A percentile compares a stretch with the other conserved stretches of the same genome.
These are phyloP conservation scores for Oryzias curvinotus DNA, from an alignment of 2,113 vertebrate species.

Conservation along the genomic window DNA sequence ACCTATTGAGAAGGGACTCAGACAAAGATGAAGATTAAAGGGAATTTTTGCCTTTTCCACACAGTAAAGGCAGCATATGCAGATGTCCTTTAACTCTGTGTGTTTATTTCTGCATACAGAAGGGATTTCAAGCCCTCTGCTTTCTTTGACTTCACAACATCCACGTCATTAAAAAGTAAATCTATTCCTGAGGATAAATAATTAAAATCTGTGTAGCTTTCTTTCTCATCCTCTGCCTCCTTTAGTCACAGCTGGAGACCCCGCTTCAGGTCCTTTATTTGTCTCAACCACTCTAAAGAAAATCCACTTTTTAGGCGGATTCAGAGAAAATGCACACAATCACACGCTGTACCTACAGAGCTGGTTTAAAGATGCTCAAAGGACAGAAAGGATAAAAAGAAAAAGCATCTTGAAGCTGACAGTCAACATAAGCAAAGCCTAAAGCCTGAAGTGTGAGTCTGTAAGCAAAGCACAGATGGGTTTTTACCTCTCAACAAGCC, in stretches of 20 bases:
- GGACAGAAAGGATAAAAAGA: constrained; percentile 13
- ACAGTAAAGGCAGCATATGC: no score
- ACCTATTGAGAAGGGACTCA: no score
- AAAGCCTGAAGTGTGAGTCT: constrained; percentile 6
- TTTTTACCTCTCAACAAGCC: constrained; percentile 71
- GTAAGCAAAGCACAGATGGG: constrained; percentile 25
- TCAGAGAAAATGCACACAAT: constrained; percentile 32
- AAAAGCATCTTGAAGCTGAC: constrained; percentile 4
- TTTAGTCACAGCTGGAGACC: constrained; percentile 48
- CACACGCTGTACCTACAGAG: constrained; percentile 39
- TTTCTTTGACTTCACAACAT: constrained; percentile 4
- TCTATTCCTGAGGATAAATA: constrained; percentile 38
- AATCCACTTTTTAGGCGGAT: constrained; percentile 47
- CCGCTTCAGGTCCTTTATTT: constrained; percentile 37
- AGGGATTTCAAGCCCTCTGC: background rate
- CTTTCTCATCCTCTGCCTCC: background rate
- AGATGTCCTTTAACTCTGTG: background rate
- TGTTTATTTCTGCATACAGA: constrained; percentile 1
- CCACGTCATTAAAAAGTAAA: constrained; percentile 56
- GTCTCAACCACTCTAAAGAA: constrained; percentile 40
- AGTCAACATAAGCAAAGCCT: background rate
- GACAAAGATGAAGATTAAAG: no score
- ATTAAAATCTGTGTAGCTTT: constrained; percentile 51
- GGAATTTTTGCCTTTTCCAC: no score
- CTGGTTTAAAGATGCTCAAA: background rate